Percentiles rank a stretch among this genome's conserved stretches.
Conservation (phyloP, 2,797 vertebrate species). For the Poliocrania exsul region DNA sequence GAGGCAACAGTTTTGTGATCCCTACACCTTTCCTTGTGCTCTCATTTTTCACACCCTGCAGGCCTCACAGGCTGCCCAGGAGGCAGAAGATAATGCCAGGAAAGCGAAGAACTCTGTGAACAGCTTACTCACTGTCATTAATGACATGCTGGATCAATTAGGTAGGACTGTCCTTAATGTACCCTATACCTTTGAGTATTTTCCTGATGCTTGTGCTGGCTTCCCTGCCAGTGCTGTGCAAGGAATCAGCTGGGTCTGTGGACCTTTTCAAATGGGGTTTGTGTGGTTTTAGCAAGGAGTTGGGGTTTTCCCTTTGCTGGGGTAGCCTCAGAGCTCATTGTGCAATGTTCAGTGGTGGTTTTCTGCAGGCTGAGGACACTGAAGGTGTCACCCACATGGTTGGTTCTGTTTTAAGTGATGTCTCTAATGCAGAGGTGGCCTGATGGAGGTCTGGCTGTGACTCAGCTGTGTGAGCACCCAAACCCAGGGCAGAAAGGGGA, state of each 20-base stretch:
- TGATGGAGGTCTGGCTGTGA: accelerated
- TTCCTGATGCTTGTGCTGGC: not conserved
- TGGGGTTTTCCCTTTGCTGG: not conserved
- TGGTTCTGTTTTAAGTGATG: not conserved
- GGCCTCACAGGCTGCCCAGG: conserved; percentile 91
- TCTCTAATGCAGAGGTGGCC: not conserved
- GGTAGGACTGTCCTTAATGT: conserved; percentile 75
- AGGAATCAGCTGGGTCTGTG: not conserved
- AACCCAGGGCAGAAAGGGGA: accelerated
- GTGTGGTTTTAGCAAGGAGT: not conserved
- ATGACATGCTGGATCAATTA: conserved; percentile 86
- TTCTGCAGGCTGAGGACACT: not conserved
- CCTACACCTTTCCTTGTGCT: not conserved
- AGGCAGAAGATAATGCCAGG: conserved; percentile 92
- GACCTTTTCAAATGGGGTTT: not conserved
- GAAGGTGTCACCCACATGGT: not conserved
- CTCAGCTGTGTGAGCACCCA: not conserved
- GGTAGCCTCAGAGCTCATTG: not conserved
- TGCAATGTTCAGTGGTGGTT: not conserved
- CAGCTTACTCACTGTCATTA: conserved; percentile 86
- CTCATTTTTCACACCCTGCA: conserved; percentile 22
- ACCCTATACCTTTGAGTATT: not conserved
- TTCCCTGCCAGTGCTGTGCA: not conserved
- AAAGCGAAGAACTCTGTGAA: conserved; percentile 93
- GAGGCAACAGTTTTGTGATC: not conserved